Evolutionary conservation across 1,140 invertebrate genomes (phyloP), one percentile per base, ranked within the genome.

Genomic region (Hycleus phaleratus): DNA sequence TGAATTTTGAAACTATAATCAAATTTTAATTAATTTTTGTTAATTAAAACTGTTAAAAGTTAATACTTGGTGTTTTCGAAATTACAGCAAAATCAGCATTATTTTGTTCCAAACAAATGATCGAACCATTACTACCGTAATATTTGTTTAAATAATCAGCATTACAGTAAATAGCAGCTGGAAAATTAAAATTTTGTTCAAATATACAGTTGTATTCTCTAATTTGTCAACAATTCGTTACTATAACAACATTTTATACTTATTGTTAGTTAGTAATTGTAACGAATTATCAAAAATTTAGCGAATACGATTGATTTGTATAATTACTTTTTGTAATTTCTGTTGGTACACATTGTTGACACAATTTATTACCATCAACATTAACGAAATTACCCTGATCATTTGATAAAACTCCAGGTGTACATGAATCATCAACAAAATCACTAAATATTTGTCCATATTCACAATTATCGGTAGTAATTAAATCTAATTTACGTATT

Each of bases 61-160:
- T 40, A 38, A n/a, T 64, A 68, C 63, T 59, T 11, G 59, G 4
- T 5, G 32, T 59, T 53, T 63, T 55, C 3, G 60, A 78, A 2
- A 85, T 67, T 56, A 85, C 80, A 0, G 83, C 83, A 26, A 86
- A 77, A 62, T 85, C 79, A 1, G 78, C 82, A 39, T 68, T 66
- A 2, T 73, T 71, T 43, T 78, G 71, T 0, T 64, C 66, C 0
- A 86, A 67, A 64, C 85, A 86, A 3, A 70, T 67, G 2, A 86
- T 59, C 2, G 82, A 78, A 8, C 84, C 84, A 38, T 79, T 75
- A 72, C 84, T 83, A 1, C 85, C 85, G 66, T 81, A 87, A 73
- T 79, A 89, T 47, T 64, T 56, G 67, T 84, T 85, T 1, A 66
- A 69, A 8, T 11, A 0, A 64, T 77, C 73, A 4, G 73, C 75